Evolutionary conservation across 2,797 vertebrate species (phyloP).

Genomic region (Poliocrania exsul): DNA sequence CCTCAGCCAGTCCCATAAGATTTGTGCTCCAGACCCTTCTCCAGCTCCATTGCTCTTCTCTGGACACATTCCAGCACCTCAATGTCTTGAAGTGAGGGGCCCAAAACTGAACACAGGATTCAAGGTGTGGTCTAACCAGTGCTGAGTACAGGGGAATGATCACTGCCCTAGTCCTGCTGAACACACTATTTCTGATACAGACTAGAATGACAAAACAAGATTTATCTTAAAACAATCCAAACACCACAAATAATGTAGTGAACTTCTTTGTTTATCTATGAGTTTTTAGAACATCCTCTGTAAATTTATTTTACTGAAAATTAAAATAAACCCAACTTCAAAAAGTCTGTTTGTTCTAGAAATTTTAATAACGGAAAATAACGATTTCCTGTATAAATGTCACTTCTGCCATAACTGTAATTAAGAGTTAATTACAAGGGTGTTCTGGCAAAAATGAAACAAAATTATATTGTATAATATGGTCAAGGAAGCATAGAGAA

Average conservation of each 20-base stretch:
- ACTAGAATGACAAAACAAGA: neutral
- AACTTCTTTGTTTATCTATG: neutral
- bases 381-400: neutral
- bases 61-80: neutral
- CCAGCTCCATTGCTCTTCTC: rapidly evolving
- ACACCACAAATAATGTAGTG: rapidly evolving
- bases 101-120: neutral
- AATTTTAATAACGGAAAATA: neutral
- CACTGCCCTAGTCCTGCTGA: neutral
- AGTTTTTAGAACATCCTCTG: neutral
- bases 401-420: neutral
- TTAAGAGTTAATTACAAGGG: neutral
- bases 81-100: no score
- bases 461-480: neutral
- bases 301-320: neutral
- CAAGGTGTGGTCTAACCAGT: neutral
- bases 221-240: neutral
- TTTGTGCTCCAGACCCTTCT: neutral
- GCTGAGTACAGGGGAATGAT: no score
- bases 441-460: neutral
- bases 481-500: neutral
- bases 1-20: neutral
- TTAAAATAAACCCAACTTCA: neutral
- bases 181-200: neutral
- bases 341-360: neutral